These are phyloP conservation scores for Phalangium opilio DNA, from an alignment of 2,888 invertebrate genomes.

Conservation along the genomic window DNA sequence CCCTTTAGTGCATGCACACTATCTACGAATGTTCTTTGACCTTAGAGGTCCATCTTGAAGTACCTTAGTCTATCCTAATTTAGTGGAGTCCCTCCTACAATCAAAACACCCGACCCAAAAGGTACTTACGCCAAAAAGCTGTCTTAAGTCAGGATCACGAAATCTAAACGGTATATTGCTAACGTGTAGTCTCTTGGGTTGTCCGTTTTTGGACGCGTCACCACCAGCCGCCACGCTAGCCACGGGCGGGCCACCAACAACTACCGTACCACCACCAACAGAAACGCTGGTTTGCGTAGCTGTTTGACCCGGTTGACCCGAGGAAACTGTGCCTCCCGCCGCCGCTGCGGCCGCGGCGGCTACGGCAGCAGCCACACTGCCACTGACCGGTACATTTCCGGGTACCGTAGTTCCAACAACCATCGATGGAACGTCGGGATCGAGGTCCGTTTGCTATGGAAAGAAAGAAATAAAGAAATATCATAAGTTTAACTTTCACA, in stretches of 20 bases:
- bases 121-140: constrained; percentile 70
- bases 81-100: background rate
- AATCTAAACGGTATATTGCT: constrained; percentile 99
- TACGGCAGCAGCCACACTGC: no score
- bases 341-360: no score
- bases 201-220: constrained; percentile 38
- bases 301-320: no score
- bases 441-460: constrained; percentile 16
- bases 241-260: constrained; percentile 3
- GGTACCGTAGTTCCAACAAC: no score
- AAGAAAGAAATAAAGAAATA: background rate
- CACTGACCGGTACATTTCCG: no score
- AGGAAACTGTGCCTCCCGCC: no score
- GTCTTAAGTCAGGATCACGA: constrained; percentile 93
- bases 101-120: no score
- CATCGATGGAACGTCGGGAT: constrained; percentile 10
- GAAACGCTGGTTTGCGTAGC: background rate
- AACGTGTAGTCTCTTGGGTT: constrained; percentile 92
- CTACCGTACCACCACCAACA: constrained; percentile 6
- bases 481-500: no score
- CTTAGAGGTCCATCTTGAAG: background rate
- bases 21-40: background rate
- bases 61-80: background rate
- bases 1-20: no score
- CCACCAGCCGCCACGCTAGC: constrained; percentile 6